phyloP scores from a whole-genome alignment of 2,888 invertebrate species.

The Molorchus minor region DNA sequence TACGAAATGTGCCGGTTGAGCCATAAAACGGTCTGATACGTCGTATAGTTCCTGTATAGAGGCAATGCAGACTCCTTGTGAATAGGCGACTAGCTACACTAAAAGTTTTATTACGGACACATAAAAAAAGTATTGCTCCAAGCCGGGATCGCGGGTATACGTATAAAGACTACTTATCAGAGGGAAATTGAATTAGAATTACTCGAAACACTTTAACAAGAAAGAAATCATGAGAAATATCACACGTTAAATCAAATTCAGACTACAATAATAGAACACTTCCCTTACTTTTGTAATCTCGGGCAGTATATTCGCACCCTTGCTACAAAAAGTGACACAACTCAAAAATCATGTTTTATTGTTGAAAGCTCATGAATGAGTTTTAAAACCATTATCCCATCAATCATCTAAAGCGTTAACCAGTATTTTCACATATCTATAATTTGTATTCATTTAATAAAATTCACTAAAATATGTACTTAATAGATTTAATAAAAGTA shows the following conservation, averaged over 20 bases:
- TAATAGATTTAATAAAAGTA: too few species aligned
- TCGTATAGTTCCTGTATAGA: constrained; percentile 1
- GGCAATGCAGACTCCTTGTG: constrained; percentile 1
- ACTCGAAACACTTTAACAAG: not conserved
- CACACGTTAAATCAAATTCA: not conserved
- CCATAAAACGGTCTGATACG: constrained; percentile 8
- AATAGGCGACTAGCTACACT: constrained; percentile 8
- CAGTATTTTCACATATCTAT: too few species aligned
- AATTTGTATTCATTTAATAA: too few species aligned
- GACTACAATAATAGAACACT: not conserved
- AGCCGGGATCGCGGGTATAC: not conserved
- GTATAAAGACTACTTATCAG: not conserved
- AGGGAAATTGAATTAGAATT: not conserved
- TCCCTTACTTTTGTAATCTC: not conserved
- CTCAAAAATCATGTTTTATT: not conserved
- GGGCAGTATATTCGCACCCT: not conserved
- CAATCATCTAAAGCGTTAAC: too few species aligned
- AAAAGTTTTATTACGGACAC: constrained; percentile 7
- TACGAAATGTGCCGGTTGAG: constrained; percentile 2
- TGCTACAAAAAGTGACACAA: not conserved
- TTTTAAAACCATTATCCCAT: too few species aligned
- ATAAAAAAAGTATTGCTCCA: not conserved
- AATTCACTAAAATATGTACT: too few species aligned
- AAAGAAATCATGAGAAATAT: not conserved
- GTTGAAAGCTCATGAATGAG: too few species aligned